These are phyloP conservation scores for Drosophila pseudotakahashii DNA, from an alignment of 2,888 invertebrate genomes.

Conservation along the genomic window DNA sequence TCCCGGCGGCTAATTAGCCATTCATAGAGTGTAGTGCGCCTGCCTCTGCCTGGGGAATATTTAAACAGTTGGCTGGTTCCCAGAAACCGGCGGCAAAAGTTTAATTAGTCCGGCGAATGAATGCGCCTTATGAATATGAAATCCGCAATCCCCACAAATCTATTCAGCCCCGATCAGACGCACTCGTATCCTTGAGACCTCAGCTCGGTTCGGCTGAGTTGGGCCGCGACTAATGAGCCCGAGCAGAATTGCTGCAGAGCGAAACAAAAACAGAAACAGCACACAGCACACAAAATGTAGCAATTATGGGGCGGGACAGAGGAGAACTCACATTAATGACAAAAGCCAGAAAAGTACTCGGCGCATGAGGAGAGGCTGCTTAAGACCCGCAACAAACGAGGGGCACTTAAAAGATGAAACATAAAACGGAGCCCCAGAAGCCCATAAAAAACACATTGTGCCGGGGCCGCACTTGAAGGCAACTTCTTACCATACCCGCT, in stretches of 20 bases:
- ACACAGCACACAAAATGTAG: slow-evolving; percentile 55
- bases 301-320: slow-evolving; percentile 58
- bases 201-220: slow-evolving; percentile 11
- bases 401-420: slow-evolving; percentile 76
- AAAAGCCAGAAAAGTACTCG: slow-evolving; percentile 44
- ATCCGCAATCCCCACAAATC: slow-evolving; percentile 35
- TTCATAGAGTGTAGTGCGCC: slow-evolving; percentile 50
- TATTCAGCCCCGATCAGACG: slow-evolving; percentile 40
- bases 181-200: slow-evolving; percentile 34
- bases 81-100: slow-evolving; percentile 38
- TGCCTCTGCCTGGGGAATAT: slow-evolving; percentile 23
- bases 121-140: slow-evolving; percentile 44
- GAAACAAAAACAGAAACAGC: slow-evolving; percentile 27
- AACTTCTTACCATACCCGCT: slow-evolving; percentile 30
- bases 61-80: slow-evolving; percentile 46
- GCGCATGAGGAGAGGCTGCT: slow-evolving; percentile 49
- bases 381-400: slow-evolving; percentile 58
- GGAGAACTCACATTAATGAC: slow-evolving; percentile 58
- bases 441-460: slow-evolving; percentile 77
- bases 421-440: slow-evolving; percentile 68
- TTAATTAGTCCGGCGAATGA: slow-evolving; percentile 41
- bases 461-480: slow-evolving; percentile 60
- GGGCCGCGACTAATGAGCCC: slow-evolving; percentile 41
- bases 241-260: slow-evolving; percentile 21
- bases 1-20: slow-evolving; percentile 62